A percentile compares a stretch with the other conserved stretches of the same genome.
phyloP scores from a whole-genome alignment of 2,797 vertebrate genomes.

The Emydoidea blandingii region DNA sequence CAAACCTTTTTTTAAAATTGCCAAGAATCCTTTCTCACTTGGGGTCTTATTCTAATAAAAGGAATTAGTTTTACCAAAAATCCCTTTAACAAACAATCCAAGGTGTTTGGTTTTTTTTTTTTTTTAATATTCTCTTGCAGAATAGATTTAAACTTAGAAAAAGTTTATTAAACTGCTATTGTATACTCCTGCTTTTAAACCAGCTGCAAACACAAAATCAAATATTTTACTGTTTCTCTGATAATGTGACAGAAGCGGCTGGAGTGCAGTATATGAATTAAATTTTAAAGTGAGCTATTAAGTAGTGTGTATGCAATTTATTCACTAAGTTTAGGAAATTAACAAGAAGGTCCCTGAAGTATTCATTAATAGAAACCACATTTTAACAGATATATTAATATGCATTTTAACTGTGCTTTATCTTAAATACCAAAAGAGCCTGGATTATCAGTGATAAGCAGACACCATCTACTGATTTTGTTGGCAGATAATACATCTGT shows the following conservation, averaged over 20 bases:
- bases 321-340: neutral
- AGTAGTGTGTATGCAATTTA: neutral
- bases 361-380: neutral
- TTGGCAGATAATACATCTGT: neutral
- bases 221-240: neutral
- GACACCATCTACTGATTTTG: neutral
- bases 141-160: neutral
- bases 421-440: neutral
- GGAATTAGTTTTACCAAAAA: neutral
- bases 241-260: fast-evolving
- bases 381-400: neutral
- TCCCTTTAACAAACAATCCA: neutral
- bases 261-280: neutral
- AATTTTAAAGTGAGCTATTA: neutral
- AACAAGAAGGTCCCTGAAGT: neutral
- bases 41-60: neutral
- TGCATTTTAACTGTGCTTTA: neutral
- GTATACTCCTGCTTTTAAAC: neutral
- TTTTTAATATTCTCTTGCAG: neutral
- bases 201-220: neutral
- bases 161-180: neutral
- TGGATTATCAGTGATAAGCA: neutral
- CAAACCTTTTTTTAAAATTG: neutral
- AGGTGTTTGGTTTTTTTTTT: neutral
- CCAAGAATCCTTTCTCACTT: neutral